Evolutionary conservation across 2,113 vertebrate species (phyloP), one percentile per base, ranked within the genome.

Genomic region (Rhinichthys klamathensis): DNA sequence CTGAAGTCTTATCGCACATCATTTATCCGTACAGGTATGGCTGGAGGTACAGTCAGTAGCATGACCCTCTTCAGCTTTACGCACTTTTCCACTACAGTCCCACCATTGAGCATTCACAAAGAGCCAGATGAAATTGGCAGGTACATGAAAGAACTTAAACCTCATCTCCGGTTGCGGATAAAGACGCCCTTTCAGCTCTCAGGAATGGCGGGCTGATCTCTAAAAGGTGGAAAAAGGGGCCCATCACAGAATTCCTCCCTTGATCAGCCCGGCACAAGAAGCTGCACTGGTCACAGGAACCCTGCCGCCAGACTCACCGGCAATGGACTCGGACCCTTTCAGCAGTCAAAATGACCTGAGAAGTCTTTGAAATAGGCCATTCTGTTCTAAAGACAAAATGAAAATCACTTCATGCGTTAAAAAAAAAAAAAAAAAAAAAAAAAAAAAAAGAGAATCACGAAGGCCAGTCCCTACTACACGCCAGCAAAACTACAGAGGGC

Each of bases 141-240:
- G 72, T 75, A 76, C 51, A 84, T 86, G 69, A 87, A 88, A 89
- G 69, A 60, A 80, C 69, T 77, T 83, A 70, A 80, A 85, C 82
- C 27, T 85, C 60, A 82, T 86, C 84, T 90, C 82, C 74, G 83
- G 82, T 76, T 82, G 49, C 38, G 65, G 86, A 88, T 84, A 89
- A 88, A 90, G 87, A 77, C 38, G n/a, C 76, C 85, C 85, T 85
- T 88, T 85, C 89, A 85, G 60, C 18, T 69, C 82, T 74, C 78
- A 38, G 73, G 49, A 86, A 38, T 35, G 35, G 60, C 32, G 21
- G 75, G 74, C 74, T 16, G 61, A 74, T 85, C 27, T 70, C 78
- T 32, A 77, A 79, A 82, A 73, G 38, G 46, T 61, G 61, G 63
- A 80, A 80, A 80, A 80, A 74, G n/a, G n/a, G 23, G 30, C 67